Conservation (phyloP, 1,140 invertebrate species). For the Colletes gigas region DNA sequence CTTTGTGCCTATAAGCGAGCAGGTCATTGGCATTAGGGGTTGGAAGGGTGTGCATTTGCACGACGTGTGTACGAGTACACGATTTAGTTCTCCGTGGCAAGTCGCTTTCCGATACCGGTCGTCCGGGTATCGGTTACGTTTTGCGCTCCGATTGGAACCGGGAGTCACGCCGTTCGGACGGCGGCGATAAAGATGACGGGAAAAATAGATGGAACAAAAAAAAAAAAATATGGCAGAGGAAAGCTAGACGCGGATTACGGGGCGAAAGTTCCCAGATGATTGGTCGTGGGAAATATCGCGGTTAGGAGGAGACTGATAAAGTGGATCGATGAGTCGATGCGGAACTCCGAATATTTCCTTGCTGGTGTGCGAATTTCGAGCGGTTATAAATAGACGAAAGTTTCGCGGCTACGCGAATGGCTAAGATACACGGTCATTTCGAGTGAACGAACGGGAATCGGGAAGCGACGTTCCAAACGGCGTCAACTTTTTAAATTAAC, state of each 20-base stretch:
- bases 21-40: conserved; percentile 78
- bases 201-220: neutral
- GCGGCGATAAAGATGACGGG: conserved; percentile 26
- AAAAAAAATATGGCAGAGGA: neutral
- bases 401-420: conserved; percentile 33
- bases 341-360: conserved; percentile 46
- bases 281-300: conserved; percentile 68
- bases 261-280: conserved; percentile 61
- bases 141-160: conserved; percentile 18
- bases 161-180: neutral
- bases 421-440: neutral
- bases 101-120: conserved; percentile 45
- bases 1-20: conserved; percentile 76
- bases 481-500: neutral
- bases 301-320: conserved; percentile 65
- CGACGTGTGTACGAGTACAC: conserved; percentile 49
- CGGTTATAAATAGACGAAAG: conserved; percentile 50
- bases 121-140: conserved; percentile 40
- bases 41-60: conserved; percentile 71
- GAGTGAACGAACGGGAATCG: conserved; percentile 29
- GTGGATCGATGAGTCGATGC: conserved; percentile 64
- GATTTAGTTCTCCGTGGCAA: conserved; percentile 53
- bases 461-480: neutral
- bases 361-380: conserved; percentile 52
- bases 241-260: conserved; percentile 15